These are phyloP conservation scores for Magallana ariakensis DNA, from an alignment of 1,140 invertebrate species.

Conservation along the genomic window DNA sequence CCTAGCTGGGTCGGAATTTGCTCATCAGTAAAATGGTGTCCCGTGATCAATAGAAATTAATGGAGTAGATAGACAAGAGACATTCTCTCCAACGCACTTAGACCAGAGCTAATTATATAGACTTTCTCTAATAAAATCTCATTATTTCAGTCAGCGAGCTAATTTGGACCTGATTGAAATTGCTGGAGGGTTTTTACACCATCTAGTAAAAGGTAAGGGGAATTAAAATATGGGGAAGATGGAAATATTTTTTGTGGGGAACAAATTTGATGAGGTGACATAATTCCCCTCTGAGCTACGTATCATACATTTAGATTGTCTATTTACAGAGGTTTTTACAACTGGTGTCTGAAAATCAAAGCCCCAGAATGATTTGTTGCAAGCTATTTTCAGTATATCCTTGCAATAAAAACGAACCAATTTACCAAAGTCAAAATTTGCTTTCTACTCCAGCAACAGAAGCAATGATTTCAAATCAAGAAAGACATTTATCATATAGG, in stretches of 20 bases:
- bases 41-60: slow-evolving; percentile 13
- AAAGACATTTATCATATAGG: too few species aligned
- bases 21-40: slow-evolving; percentile 3
- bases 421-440: neutral
- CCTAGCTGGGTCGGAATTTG: neutral
- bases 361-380: neutral
- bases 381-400: neutral
- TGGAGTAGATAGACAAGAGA: neutral
- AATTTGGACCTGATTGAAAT: slow-evolving; percentile 15
- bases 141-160: neutral
- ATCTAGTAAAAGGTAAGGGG: neutral
- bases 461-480: too few species aligned
- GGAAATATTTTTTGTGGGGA: neutral
- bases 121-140: slow-evolving; percentile 23
- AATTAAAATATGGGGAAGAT: neutral
- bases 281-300: neutral
- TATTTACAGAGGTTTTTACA: neutral
- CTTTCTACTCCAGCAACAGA: too few species aligned
- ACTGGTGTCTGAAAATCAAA: neutral
- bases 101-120: slow-evolving; percentile 20
- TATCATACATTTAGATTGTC: neutral
- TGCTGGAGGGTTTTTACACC: neutral
- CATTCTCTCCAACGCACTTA: neutral
- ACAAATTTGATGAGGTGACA: neutral
- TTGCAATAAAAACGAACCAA: neutral